These are phyloP conservation scores for Sternotherus odoratus DNA, from an alignment of 2,797 vertebrate genomes.

Conservation along the genomic window DNA sequence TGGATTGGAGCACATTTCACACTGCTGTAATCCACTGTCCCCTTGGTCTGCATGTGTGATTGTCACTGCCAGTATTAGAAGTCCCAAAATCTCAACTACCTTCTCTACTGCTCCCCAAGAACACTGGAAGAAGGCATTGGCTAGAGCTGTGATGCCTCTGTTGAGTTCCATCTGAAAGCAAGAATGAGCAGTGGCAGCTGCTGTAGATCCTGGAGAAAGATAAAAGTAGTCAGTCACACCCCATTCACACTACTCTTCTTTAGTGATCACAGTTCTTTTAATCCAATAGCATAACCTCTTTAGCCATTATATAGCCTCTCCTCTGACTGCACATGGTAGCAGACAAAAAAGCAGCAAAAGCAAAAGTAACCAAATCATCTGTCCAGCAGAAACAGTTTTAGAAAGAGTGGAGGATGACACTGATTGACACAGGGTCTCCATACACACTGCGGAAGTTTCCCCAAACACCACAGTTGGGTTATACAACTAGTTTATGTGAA, in stretches of 20 bases:
- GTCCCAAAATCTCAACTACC: background rate
- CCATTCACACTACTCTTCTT: no score
- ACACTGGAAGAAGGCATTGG: slow-evolving; percentile 43
- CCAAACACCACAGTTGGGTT: background rate
- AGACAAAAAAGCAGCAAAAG: background rate
- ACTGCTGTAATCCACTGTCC: background rate
- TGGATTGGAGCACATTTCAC: background rate
- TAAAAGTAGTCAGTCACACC: background rate
- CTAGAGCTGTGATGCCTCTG: slow-evolving; percentile 27
- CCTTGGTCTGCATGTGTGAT: background rate
- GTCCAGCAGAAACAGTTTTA: background rate
- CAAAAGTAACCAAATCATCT: background rate
- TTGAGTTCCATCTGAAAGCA: slow-evolving; percentile 59
- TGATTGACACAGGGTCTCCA: background rate
- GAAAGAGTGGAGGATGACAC: background rate
- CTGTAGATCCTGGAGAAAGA: background rate
- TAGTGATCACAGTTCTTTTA: background rate
- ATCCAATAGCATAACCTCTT: background rate
- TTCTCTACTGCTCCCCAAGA: background rate
- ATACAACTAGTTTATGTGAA: background rate
- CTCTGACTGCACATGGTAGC: background rate
- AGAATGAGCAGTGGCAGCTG: background rate
- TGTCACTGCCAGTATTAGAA: background rate
- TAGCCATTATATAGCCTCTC: background rate
- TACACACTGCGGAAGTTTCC: background rate